phyloP scores from a whole-genome alignment of 2,888 invertebrate species.

The Anarsia innoxiella region DNA sequence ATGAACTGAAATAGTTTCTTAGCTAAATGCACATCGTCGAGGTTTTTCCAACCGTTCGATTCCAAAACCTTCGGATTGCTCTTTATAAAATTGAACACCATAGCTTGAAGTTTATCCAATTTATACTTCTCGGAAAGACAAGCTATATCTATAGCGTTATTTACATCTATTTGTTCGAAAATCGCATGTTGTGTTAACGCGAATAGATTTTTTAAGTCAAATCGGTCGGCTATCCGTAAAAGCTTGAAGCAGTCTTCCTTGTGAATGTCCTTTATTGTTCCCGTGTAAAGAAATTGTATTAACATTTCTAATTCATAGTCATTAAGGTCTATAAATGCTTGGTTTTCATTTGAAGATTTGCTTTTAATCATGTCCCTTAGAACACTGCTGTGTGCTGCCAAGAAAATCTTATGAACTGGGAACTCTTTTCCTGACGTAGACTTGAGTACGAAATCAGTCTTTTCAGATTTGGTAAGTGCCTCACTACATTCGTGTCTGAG shows the following conservation, averaged over 20 bases:
- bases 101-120: constrained; percentile 32
- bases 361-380: constrained; percentile 38
- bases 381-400: constrained; percentile 48
- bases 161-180: constrained; percentile 35
- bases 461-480: constrained; percentile 32
- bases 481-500: constrained; percentile 37
- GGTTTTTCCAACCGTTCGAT: constrained; percentile 44
- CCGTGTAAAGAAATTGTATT: constrained; percentile 50
- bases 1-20: constrained; percentile 41
- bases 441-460: constrained; percentile 42
- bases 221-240: constrained; percentile 40
- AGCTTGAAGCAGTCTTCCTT: constrained; percentile 39
- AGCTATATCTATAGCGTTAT: constrained; percentile 51
- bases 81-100: constrained; percentile 44
- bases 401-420: constrained; percentile 44
- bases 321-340: constrained; percentile 33
- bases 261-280: constrained; percentile 40
- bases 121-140: constrained; percentile 46
- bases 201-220: constrained; percentile 37
- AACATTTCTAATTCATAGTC: constrained; percentile 48
- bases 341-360: constrained; percentile 19
- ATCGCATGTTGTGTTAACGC: constrained; percentile 36
- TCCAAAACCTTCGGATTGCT: constrained; percentile 41
- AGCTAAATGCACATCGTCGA: constrained; percentile 46
- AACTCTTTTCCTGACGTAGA: constrained; percentile 38